Evolutionary conservation across 2,888 invertebrate genomes (phyloP).

Genomic region (Schrankia costaestrigalis): DNA sequence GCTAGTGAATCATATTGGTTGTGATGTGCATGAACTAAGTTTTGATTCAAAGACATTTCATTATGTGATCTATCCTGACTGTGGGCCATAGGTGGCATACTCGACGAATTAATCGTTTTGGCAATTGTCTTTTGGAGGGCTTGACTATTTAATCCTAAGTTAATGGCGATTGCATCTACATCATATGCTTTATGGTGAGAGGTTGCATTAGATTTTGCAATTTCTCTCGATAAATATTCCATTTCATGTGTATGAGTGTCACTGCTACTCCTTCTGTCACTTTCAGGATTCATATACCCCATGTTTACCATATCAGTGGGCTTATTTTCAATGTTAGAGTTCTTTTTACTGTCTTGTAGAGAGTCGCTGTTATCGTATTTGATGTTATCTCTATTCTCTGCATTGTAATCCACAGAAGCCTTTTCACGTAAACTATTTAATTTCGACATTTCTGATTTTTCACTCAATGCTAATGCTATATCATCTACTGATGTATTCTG

Average conservation of each 20-base stretch:
- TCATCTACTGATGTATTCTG: constrained; percentile 58
- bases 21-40: constrained; percentile 62
- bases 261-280: constrained; percentile 47
- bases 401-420: constrained; percentile 35
- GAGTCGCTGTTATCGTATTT: constrained; percentile 41
- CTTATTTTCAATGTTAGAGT: constrained; percentile 40
- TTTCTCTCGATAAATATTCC: constrained; percentile 41
- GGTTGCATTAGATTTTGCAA: constrained; percentile 43
- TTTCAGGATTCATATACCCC: constrained; percentile 70
- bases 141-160: constrained; percentile 64
- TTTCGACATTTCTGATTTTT: constrained; percentile 65
- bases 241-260: constrained; percentile 48
- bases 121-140: constrained; percentile 49
- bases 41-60: constrained; percentile 51
- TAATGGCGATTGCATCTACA: constrained; percentile 67
- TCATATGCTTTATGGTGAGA: constrained; percentile 60
- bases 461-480: constrained; percentile 64
- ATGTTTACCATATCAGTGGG: constrained; percentile 72
- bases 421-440: constrained; percentile 56
- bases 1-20: constrained; percentile 58
- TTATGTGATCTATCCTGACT: constrained; percentile 51
- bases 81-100: constrained; percentile 60
- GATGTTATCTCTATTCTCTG: constrained; percentile 42
- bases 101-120: constrained; percentile 45
- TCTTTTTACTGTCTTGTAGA: constrained; percentile 45